Evolutionary conservation across 2,797 vertebrate species (phyloP), one percentile per base, ranked within the genome.

Genomic region (Micrastur ruficollis): DNA sequence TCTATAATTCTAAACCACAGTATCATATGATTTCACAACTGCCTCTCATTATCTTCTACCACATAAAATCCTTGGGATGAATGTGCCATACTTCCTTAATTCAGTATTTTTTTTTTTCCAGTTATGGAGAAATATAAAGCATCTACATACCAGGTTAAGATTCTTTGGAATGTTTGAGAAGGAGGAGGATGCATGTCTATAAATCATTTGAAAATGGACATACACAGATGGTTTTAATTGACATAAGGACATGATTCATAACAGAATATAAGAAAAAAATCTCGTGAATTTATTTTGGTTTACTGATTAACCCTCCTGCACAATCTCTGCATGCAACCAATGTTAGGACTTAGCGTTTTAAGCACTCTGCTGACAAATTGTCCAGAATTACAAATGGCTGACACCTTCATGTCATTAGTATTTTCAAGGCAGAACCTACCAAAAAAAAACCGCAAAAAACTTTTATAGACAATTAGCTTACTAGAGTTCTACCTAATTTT

Each of bases 181-280:
- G 70, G 89, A 88, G 55, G 94, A 92, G 71, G 81, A 96, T 80
- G 59, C 71, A 71, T 11, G 6, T 42, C 71, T 59, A 96, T 96
- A 97, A 97, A 96, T 96, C 81, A 91, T 90, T 92, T 65, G 70
- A 94, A 85, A 93, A 75, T 47, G 49, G 80, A 94, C 66, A n/a
- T 20, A 21, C 55, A 93, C 97, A 97, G 91, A 92, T 98, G 93
- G 89, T 95, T 97, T 95, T 92, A 97, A 89, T 96, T 93, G 88
- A 91, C 59, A 25, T 53, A 81, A 79, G 67, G 50, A 97, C 78
- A 93, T 91, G 91, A 94, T 92, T 92, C 94, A 91, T 93, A 91
- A 80, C 68, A 89, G 36, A 90, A 80, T 84, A 61, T 44, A 68
- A 66, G 70, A 40, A 72, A 81, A 38, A 79, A 92, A 84, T 31